phyloP scores from a whole-genome alignment of 2,113 vertebrate species.

The Buteo buteo region DNA sequence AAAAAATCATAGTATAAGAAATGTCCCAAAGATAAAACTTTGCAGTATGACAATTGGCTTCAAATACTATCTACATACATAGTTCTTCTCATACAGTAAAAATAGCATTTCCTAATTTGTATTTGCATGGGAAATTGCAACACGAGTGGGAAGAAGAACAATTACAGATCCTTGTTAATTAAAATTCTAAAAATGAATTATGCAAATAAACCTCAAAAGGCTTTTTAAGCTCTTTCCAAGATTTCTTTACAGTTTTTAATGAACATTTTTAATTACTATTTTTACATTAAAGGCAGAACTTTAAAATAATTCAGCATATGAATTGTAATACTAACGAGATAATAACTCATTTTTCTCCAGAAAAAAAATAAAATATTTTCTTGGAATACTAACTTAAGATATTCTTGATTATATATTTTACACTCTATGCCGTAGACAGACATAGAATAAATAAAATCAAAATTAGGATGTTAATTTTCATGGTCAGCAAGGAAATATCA shows the following conservation, averaged over 20 bases:
- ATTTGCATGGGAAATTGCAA: conserved; percentile 70
- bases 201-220: conserved; percentile 66
- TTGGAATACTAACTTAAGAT: not conserved
- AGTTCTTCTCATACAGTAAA: conserved; percentile 46
- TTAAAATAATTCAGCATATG: not conserved
- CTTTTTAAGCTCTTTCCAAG: conserved; percentile 47
- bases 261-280: not conserved
- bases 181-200: conserved; percentile 76
- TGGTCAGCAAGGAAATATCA: not conserved
- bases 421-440: not conserved
- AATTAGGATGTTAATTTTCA: not conserved
- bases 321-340: not conserved
- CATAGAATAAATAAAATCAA: not conserved
- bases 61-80: not conserved
- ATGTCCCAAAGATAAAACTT: not conserved
- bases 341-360: not conserved
- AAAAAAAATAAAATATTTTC: not conserved
- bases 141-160: conserved; percentile 68
- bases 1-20: not conserved
- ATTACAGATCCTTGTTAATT: conserved; percentile 69
- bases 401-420: not conserved
- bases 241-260: conserved; percentile 35
- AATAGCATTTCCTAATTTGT: conserved; percentile 62
- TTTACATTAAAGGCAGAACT: conserved; percentile 5
- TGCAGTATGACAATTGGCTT: conserved; percentile 16